A percentile compares a stretch with the other conserved stretches of the same genome.
Conservation (phyloP, 1,140 invertebrate genomes). For the Zaprionus lachaisei region DNA sequence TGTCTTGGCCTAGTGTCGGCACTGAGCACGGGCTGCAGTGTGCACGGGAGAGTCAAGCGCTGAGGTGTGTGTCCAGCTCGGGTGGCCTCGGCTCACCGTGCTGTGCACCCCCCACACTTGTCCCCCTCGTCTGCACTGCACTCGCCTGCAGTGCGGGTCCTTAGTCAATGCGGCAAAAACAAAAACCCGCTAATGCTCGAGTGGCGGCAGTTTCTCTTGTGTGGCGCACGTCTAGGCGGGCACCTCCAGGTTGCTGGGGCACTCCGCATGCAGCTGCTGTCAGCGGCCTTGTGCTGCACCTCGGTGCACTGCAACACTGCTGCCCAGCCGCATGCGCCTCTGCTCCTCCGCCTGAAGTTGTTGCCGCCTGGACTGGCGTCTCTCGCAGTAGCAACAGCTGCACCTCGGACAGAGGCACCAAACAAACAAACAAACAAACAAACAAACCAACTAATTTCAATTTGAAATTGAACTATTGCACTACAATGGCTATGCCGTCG, state of each 20-base stretch:
- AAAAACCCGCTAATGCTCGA: constrained; percentile 47
- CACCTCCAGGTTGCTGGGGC: constrained; percentile 6
- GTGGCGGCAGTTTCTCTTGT: constrained; percentile 46
- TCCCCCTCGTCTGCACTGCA: constrained; percentile 12
- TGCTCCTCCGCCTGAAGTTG: constrained; percentile 6
- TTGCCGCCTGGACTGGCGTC: constrained; percentile 19
- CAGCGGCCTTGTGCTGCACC: constrained; percentile 4
- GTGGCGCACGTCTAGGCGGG: constrained; percentile 12
- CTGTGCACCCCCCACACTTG: constrained; percentile 8
- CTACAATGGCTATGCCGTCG: constrained; percentile 68
- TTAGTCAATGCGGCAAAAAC: constrained; percentile 69
- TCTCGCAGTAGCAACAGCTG: constrained; percentile 49
- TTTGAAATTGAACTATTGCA: constrained; percentile 38
- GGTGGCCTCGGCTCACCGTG: constrained; percentile 9
- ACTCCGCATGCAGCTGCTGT: not conserved
- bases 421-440: constrained; percentile 31
- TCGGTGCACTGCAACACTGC: constrained; percentile 8
- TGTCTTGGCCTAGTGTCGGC: constrained; percentile 50
- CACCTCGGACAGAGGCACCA: constrained; percentile 31
- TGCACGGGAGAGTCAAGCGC: constrained; percentile 3
- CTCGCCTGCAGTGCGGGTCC: constrained; percentile 41
- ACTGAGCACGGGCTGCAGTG: constrained; percentile 17
- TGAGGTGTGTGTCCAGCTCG: constrained; percentile 1
- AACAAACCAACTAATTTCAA: not conserved
- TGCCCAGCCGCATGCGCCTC: constrained; percentile 9